Evolutionary conservation across 2,113 vertebrate species (phyloP).

Genomic region (Leuciscus idus): DNA sequence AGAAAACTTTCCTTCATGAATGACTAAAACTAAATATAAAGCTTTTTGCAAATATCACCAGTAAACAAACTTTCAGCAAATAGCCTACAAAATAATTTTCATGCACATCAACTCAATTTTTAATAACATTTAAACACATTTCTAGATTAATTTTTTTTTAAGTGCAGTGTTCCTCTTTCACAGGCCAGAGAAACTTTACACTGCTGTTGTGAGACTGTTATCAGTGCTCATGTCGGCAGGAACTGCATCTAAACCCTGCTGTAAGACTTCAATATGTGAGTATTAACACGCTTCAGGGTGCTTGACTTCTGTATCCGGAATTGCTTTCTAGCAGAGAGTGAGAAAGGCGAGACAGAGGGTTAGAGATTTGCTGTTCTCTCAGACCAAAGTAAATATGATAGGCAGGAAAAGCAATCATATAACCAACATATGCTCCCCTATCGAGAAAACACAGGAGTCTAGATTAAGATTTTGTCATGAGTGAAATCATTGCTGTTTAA

Average conservation of each 20-base stretch:
- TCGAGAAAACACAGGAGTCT: conserved; percentile 78
- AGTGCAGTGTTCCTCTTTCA: conserved; percentile 69
- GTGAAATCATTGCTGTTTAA: conserved; percentile 72
- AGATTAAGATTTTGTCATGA: conserved; percentile 76
- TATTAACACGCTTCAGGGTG: conserved; percentile 81
- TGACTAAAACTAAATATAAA: too few relatives aligned
- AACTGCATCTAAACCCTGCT: conserved; percentile 76
- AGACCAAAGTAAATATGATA: conserved; percentile 78
- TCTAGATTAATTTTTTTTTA: conserved; percentile 58
- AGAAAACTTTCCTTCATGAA: not conserved
- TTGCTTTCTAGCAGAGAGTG: conserved; percentile 72
- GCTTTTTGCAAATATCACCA: not conserved
- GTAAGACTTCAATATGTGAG: conserved; percentile 78
- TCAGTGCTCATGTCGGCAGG: conserved; percentile 71
- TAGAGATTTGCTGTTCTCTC: conserved; percentile 74
- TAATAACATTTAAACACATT: not conserved
- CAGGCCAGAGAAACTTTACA: conserved; percentile 68
- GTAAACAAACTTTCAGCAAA: not conserved
- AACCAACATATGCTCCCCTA: conserved; percentile 72
- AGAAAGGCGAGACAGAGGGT: conserved; percentile 63
- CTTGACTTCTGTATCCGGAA: conserved; percentile 76
- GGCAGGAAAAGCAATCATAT: conserved; percentile 74
- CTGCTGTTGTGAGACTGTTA: conserved; percentile 71
- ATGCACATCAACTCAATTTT: not conserved
- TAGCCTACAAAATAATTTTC: not conserved